These are phyloP conservation scores for Dicranocentrus wangi DNA, from an alignment of 2,888 invertebrate species.

Conservation along the genomic window DNA sequence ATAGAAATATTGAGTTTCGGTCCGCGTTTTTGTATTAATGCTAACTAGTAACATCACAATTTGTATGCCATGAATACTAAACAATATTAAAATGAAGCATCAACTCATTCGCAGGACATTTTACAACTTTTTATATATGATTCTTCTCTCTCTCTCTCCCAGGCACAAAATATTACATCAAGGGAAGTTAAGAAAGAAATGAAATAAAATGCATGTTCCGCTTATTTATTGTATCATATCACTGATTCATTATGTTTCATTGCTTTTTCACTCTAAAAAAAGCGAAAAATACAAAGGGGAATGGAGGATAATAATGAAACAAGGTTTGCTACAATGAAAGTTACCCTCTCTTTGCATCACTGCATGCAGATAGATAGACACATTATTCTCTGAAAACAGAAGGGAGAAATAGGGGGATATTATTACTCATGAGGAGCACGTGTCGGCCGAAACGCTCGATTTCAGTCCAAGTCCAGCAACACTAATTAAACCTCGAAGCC, in stretches of 20 bases:
- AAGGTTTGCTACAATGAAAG: not conserved
- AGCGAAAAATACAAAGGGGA: conserved; percentile 1
- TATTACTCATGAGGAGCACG: conserved; percentile 53
- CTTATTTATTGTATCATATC: conserved; percentile 13
- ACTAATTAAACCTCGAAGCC: conserved; percentile 55
- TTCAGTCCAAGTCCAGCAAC: conserved; percentile 46
- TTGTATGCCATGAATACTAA: too few relatives aligned
- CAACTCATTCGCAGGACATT: too few relatives aligned
- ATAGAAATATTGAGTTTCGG: too few relatives aligned
- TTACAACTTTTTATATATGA: too few relatives aligned
- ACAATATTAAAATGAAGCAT: too few relatives aligned
- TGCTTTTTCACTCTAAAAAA: conserved; percentile 8
- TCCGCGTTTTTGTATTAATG: too few relatives aligned
- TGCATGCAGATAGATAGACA: not conserved
- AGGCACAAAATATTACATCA: too few relatives aligned
- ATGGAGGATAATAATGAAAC: not conserved
- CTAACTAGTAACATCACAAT: too few relatives aligned
- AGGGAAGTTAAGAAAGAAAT: too few relatives aligned
- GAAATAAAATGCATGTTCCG: conserved; percentile 9
- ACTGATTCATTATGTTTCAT: conserved; percentile 16
- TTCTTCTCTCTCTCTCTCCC: too few relatives aligned
- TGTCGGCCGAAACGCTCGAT: conserved; percentile 52
- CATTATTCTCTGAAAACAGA: not conserved
- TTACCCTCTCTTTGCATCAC: conserved; percentile 18
- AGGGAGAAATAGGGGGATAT: conserved; percentile 31